phyloP scores from a whole-genome alignment of 2,797 vertebrate species.

The Ispidina picta region DNA sequence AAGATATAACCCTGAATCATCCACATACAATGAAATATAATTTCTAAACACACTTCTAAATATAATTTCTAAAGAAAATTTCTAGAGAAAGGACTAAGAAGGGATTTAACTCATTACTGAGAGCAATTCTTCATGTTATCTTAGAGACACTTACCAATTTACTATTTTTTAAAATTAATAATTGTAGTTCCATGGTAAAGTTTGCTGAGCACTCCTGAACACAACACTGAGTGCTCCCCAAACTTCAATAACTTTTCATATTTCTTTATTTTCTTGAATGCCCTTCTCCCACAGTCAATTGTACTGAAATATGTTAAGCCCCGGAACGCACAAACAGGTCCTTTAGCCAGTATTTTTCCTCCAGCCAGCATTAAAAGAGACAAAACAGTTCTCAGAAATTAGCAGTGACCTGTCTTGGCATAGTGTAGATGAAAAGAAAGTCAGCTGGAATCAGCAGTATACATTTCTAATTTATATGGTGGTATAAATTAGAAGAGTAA shows the following conservation, averaged over 20 bases:
- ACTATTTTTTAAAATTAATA: background rate
- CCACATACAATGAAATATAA: background rate
- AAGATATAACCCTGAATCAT: background rate
- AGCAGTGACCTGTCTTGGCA: background rate
- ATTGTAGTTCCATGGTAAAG: background rate
- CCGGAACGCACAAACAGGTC: background rate
- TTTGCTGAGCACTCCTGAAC: background rate
- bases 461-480: background rate
- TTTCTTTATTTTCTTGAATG: background rate
- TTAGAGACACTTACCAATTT: background rate
- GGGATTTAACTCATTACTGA: background rate
- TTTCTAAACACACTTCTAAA: conserved; percentile 6
- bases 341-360: background rate
- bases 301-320: background rate
- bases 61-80: background rate
- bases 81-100: background rate
- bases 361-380: background rate
- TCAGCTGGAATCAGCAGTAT: background rate
- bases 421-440: background rate
- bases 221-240: background rate
- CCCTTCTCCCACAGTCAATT: background rate
- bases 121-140: background rate
- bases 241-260: background rate
- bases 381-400: background rate
- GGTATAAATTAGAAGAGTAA: background rate